A percentile compares a stretch with the other conserved stretches of the same genome.
Evolutionary conservation across 2,113 vertebrate species (phyloP).

Genomic region (Dolichallabes microphthalmus): DNA sequence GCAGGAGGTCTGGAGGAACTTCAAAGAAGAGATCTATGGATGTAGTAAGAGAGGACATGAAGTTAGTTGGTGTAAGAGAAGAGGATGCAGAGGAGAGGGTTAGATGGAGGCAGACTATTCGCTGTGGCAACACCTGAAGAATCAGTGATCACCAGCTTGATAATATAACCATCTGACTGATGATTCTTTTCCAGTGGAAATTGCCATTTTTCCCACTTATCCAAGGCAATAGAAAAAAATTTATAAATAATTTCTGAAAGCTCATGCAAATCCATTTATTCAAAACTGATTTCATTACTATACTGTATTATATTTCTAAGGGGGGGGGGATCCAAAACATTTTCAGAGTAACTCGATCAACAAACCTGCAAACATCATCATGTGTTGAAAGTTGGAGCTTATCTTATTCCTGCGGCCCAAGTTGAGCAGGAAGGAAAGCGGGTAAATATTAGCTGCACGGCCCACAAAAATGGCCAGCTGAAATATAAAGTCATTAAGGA

Average conservation of each 20-base stretch:
- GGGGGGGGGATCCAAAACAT: background rate
- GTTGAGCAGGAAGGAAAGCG: slow-evolving; percentile 95
- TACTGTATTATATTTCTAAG: background rate
- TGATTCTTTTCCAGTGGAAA: background rate
- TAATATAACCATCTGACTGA: background rate
- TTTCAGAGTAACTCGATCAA: background rate
- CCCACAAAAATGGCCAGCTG: slow-evolving; percentile 94
- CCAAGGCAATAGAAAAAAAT: background rate
- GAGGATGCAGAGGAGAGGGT: too few relatives aligned
- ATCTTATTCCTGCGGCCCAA: slow-evolving; percentile 94
- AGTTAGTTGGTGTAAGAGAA: too few relatives aligned
- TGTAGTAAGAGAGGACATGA: too few relatives aligned
- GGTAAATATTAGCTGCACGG: slow-evolving; percentile 99
- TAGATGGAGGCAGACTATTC: too few relatives aligned
- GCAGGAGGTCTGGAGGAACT: too few relatives aligned
- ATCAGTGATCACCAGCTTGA: background rate
- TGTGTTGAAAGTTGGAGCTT: slow-evolving; percentile 93
- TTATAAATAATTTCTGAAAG: background rate
- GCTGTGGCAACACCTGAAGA: background rate
- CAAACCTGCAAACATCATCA: slow-evolving; percentile 99
- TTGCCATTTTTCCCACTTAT: background rate
- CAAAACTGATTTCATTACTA: background rate
- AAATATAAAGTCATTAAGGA: slow-evolving; percentile 73
- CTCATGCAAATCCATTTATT: background rate
- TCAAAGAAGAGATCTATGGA: too few relatives aligned